Conservation (phyloP, 1,140 invertebrate genomes). For the Venustaconcha ellipsiformis region DNA sequence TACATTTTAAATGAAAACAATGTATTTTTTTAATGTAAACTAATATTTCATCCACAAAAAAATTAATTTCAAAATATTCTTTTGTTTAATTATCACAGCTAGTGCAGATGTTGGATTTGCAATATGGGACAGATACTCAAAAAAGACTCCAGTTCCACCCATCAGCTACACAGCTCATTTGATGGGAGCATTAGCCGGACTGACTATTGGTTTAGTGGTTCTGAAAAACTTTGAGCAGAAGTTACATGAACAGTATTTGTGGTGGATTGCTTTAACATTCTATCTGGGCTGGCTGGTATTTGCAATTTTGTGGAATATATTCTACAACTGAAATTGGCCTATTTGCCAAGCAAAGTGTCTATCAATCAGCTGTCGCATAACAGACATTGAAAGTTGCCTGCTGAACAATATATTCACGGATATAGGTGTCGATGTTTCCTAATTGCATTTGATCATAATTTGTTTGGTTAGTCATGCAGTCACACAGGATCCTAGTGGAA, state of each 20-base stretch:
- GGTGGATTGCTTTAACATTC: constrained; percentile 94
- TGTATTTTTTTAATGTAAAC: not conserved
- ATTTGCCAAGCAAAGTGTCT: too few species aligned
- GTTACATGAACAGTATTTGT: constrained; percentile 91
- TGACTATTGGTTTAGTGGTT: constrained; percentile 93
- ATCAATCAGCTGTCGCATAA: too few species aligned
- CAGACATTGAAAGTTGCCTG: too few species aligned
- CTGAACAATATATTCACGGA: too few species aligned
- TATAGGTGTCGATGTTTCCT: too few species aligned
- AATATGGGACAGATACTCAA: constrained; percentile 89
- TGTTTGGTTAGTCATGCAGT: too few species aligned
- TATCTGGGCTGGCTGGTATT: constrained; percentile 93
- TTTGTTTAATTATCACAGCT: constrained; percentile 72
- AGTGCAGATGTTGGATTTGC: constrained; percentile 95
- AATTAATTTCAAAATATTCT: not conserved
- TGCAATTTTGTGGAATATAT: constrained; percentile 87
- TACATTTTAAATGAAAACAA: not conserved
- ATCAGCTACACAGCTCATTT: constrained; percentile 96
- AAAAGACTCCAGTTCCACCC: constrained; percentile 67
- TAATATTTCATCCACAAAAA: not conserved
- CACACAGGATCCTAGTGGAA: too few species aligned
- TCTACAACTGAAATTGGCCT: constrained; percentile 50
- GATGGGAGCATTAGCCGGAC: constrained; percentile 88
- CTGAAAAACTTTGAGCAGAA: constrained; percentile 97
- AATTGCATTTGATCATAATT: too few species aligned